Conservation (phyloP, 2,113 vertebrate species). For the Barbus barbus region DNA sequence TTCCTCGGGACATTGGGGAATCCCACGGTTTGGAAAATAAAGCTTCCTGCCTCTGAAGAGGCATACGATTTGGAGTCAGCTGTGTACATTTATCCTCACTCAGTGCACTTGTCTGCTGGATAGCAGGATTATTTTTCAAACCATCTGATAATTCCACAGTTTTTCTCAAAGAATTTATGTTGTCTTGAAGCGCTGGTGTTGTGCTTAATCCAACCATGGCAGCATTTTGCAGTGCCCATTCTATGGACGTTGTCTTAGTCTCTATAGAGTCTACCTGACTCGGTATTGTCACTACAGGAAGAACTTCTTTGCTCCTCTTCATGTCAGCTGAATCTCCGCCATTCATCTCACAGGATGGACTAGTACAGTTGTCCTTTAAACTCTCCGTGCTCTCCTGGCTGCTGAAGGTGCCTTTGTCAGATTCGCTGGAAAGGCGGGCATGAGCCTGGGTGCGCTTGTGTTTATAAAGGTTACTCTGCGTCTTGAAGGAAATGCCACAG, state of each 20-base stretch:
- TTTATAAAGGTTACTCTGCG: conserved; percentile 97
- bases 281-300: not conserved
- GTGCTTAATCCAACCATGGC: conserved; percentile 51
- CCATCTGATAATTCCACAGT: conserved; percentile 21
- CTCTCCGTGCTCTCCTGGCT: conserved; percentile 68
- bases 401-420: conserved; percentile 65
- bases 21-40: conserved; percentile 82
- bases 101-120: conserved; percentile 1
- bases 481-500: conserved; percentile 95
- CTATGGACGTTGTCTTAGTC: conserved; percentile 34
- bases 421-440: conserved; percentile 78
- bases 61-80: conserved; percentile 60
- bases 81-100: conserved; percentile 55
- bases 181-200: conserved; percentile 51
- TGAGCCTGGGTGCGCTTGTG: conserved; percentile 94
- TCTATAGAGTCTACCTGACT: conserved; percentile 24
- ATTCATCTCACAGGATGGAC: conserved; percentile 62
- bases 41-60: conserved; percentile 82
- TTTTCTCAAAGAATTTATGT: conserved; percentile 26
- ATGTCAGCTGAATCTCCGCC: conserved; percentile 51
- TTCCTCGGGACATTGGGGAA: conserved; percentile 70
- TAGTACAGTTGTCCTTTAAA: conserved; percentile 65
- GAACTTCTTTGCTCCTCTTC: conserved; percentile 51
- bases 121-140: not conserved
- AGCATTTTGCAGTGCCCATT: conserved; percentile 53